phyloP scores from a whole-genome alignment of 2,888 invertebrate genomes.

The Protula sp. region DNA sequence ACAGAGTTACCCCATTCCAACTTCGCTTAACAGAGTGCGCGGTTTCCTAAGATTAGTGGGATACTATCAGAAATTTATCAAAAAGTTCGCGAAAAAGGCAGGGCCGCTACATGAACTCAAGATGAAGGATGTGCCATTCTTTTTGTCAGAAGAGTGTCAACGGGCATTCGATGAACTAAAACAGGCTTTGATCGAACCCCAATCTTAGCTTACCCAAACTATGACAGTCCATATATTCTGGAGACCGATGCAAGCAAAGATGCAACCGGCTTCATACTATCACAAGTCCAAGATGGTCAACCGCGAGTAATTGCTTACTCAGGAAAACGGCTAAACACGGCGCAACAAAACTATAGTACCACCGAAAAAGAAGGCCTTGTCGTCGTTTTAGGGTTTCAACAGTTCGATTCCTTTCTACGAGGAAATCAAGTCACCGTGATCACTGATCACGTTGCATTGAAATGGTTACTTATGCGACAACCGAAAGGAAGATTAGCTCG shows the following conservation, averaged over 20 bases:
- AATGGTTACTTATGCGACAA: too few species aligned
- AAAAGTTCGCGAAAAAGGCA: not conserved
- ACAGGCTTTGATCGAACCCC: too few species aligned
- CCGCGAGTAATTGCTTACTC: not conserved
- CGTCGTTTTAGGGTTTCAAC: not conserved
- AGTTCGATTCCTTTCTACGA: not conserved
- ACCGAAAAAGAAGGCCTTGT: not conserved
- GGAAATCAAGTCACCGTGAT: too few species aligned
- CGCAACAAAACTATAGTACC: not conserved
- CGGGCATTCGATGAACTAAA: not conserved
- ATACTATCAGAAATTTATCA: not conserved
- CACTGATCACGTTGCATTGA: not conserved
- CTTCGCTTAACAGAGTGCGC: not conserved
- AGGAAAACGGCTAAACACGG: not conserved
- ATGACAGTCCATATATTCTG: not conserved
- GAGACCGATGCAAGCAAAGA: not conserved
- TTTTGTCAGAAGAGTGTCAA: not conserved
- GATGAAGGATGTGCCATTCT: not conserved
- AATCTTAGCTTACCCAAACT: conserved; percentile 1
- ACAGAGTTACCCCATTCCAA: not conserved
- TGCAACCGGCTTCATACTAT: not conserved
- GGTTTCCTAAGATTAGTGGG: not conserved
- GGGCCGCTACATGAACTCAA: not conserved
- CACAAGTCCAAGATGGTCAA: not conserved
- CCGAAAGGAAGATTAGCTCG: too few species aligned